Evolutionary conservation across 2,888 invertebrate species (phyloP).

Genomic region (Cheiracanthium punctorium): DNA sequence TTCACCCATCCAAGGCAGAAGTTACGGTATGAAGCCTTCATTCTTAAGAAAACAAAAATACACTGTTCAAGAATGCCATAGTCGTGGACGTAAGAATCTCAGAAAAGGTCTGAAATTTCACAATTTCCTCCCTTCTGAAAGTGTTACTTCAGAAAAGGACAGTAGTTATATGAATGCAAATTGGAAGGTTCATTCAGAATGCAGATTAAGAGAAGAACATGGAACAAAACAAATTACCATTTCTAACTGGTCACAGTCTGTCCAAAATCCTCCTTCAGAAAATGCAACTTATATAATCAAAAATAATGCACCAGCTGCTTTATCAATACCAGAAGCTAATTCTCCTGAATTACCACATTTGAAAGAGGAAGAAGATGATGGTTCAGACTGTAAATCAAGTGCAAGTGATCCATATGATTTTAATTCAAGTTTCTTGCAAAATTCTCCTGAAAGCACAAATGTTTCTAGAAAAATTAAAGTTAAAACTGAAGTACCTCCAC

Average conservation of each 20-base stretch:
- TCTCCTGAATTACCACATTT: neutral
- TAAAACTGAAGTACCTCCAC: neutral
- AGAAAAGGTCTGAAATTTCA: constrained; percentile 68
- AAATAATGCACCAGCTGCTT: neutral
- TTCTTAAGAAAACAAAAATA: constrained; percentile 67
- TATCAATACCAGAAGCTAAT: neutral
- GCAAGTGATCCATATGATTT: constrained; percentile 55
- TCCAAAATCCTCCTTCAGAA: constrained; percentile 41
- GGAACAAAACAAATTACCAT: constrained; percentile 73
- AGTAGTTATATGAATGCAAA: constrained; percentile 41
- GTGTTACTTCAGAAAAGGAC: constrained; percentile 69
- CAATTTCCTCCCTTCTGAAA: constrained; percentile 69
- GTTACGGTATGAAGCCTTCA: constrained; percentile 70
- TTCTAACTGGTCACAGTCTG: constrained; percentile 70
- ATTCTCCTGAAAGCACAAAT: neutral
- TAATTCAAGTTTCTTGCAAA: constrained; percentile 25
- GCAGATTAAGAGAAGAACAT: constrained; percentile 71
- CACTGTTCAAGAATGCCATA: constrained; percentile 60
- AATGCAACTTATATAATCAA: neutral
- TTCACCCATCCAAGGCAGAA: constrained; percentile 72
- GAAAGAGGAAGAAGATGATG: neutral
- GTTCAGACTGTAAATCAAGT: neutral
- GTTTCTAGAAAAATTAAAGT: neutral
- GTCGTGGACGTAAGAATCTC: constrained; percentile 56
- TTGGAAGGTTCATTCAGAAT: constrained; percentile 70